phyloP scores from a whole-genome alignment of 2,113 vertebrate species.

The Jaculus jaculus region DNA sequence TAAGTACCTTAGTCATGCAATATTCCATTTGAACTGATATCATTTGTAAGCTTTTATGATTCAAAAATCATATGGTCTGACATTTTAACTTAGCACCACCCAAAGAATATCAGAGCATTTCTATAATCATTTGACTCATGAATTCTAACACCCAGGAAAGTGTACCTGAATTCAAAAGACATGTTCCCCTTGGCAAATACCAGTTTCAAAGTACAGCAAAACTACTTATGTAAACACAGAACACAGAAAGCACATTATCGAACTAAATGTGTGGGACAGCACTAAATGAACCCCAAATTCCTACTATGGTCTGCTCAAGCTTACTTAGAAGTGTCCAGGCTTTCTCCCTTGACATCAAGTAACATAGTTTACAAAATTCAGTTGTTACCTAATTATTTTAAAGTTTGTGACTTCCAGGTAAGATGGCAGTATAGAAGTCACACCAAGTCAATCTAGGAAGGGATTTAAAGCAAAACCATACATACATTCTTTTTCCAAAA shows the following conservation, averaged over 20 bases:
- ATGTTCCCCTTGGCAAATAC: conserved; percentile 42
- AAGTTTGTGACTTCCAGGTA: conserved; percentile 27
- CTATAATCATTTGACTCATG: conserved; percentile 61
- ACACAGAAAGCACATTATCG: background rate
- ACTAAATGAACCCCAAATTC: background rate
- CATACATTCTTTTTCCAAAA: too few relatives aligned
- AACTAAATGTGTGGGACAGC: background rate
- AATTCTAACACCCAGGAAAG: conserved; percentile 53
- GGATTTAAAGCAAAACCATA: too few relatives aligned
- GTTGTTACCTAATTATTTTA: conserved; percentile 38
- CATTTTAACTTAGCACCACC: conserved; percentile 66
- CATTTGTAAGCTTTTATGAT: conserved; percentile 65
- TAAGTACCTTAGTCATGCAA: conserved; percentile 62
- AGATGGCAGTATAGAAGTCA: too few relatives aligned
- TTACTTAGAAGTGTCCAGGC: background rate
- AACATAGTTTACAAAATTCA: conserved; percentile 20
- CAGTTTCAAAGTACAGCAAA: conserved; percentile 44
- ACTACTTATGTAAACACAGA: background rate
- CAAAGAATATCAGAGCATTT: conserved; percentile 62
- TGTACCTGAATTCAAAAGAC: conserved; percentile 60
- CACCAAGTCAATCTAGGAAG: too few relatives aligned
- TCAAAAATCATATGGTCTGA: conserved; percentile 65
- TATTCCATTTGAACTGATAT: conserved; percentile 66
- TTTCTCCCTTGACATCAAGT: background rate
- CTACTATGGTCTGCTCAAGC: background rate